A percentile compares a stretch with the other conserved stretches of the same genome.
Conservation (phyloP, 2,888 invertebrate genomes). For the Aricia artaxerxes region DNA sequence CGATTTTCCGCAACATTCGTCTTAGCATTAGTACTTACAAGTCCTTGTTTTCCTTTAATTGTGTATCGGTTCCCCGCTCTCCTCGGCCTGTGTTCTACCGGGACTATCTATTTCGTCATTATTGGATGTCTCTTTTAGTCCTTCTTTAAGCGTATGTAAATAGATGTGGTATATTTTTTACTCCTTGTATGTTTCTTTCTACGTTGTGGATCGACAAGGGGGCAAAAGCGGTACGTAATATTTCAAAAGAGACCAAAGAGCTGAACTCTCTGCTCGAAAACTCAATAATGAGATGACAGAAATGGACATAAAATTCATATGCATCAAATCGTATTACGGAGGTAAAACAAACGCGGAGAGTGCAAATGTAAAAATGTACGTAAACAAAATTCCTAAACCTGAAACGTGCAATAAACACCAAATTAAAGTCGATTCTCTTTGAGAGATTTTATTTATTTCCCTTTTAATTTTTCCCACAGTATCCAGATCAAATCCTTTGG, state of each 20-base stretch:
- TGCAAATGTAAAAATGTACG: conserved; percentile 15
- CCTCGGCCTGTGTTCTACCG: conserved; percentile 39
- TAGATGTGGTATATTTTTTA: background rate
- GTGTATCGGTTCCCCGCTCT: conserved; percentile 68
- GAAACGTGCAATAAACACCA: conserved; percentile 34
- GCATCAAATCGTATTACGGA: conserved; percentile 3
- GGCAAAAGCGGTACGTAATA: background rate
- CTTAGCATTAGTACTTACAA: conserved; percentile 75
- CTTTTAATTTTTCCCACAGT: conserved; percentile 28
- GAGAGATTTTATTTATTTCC: conserved; percentile 24
- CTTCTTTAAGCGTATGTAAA: background rate
- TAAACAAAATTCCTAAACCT: conserved; percentile 19
- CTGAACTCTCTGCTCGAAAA: background rate
- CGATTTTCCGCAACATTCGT: conserved; percentile 81
- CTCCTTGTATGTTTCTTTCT: background rate
- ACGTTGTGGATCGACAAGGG: background rate
- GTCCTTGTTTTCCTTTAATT: conserved; percentile 77
- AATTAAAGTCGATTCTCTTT: conserved; percentile 35
- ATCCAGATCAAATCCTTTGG: conserved; percentile 34
- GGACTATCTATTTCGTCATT: conserved; percentile 30
- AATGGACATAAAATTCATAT: conserved; percentile 15
- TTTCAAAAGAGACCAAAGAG: background rate
- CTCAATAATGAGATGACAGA: background rate
- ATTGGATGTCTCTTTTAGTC: conserved; percentile 1
- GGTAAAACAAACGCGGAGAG: background rate